Base-by-base conservation (phyloP, 2,113 vertebrate species). In the Misgurnus anguillicaudatus region DNA sequence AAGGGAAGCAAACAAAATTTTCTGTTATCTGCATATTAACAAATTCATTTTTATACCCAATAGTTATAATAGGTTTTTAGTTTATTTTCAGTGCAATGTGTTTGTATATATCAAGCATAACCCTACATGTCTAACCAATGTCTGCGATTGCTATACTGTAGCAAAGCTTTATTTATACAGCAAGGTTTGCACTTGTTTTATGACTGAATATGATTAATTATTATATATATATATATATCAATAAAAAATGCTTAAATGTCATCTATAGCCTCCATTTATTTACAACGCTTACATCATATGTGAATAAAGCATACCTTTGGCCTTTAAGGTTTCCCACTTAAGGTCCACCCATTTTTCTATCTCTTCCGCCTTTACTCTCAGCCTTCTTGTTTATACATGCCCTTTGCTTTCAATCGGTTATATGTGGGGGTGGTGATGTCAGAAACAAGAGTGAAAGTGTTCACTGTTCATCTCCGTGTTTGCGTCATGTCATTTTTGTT, bases 161-260 rank as follows among this genome's bases (percentile, higher is more conserved):
- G 57, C 31, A 47, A 42, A 63, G 14, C 36, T 75, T 83, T 75
- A 75, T 82, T 82, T 76, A 70, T 73, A 83, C 62, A 69, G 77
- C 71, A 71, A 75, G 41, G 31, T 83, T 80, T 83, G 78, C 72
- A 80, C 73, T 47, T 58, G 3, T 71, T 10, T 70, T 8, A 48
- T 75, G 9, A 31, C 24, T 31, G 24, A 31, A 31, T 31, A 31
- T 31, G 24, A 31, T 31, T 31, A 31, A 31, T 31, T 31, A 31
- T 31, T 58, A 19, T 48, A 47, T 58, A 42, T 77, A 57, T 24
- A 58, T 24, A 11, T 67, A 24, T 41, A 62, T 53, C 6, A 79
- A 79, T 71, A 72, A 53, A 79, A 62, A 70, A 58, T 57, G n/a
- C 11, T 60, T 9, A 60, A 68, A 45, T 9, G 24, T 72, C 36